Percentiles rank a stretch among this genome's conserved stretches.
These are phyloP conservation scores for Eupeodes corollae DNA, from an alignment of 1,140 invertebrate species.

Conservation along the genomic window DNA sequence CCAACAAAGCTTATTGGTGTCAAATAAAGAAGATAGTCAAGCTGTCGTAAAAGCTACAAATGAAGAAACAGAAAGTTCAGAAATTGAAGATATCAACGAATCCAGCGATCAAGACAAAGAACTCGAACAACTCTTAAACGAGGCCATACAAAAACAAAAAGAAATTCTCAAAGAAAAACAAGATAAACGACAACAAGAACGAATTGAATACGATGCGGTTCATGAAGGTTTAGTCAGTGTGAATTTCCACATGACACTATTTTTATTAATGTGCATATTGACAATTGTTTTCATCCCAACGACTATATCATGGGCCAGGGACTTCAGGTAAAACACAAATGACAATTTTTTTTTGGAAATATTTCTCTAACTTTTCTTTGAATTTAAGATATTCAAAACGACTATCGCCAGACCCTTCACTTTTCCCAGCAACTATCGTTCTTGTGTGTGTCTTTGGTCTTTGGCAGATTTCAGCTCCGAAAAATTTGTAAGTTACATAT, in stretches of 20 bases:
- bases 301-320: constrained; percentile 49
- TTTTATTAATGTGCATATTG: constrained; percentile 44
- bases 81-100: not conserved
- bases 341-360: not conserved
- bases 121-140: constrained; percentile 1
- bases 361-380: no score
- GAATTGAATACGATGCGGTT: constrained; percentile 8
- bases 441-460: constrained; percentile 19
- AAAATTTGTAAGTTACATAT: constrained; percentile 28
- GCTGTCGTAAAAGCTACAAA: not conserved
- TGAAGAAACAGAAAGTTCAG: not conserved
- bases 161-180: not conserved
- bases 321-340: constrained; percentile 40
- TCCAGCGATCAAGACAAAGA: no score
- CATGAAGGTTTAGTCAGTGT: constrained; percentile 38
- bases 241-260: constrained; percentile 49
- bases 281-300: constrained; percentile 44
- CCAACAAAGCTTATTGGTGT: not conserved
- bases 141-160: not conserved
- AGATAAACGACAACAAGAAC: not conserved
- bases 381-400: not conserved
- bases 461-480: constrained; percentile 24
- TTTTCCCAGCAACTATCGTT: constrained; percentile 14
- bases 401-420: constrained; percentile 21
- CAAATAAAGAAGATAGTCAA: no score